Base-by-base conservation (phyloP, 1,140 invertebrate species). In the Agrilus planipennis region DNA sequence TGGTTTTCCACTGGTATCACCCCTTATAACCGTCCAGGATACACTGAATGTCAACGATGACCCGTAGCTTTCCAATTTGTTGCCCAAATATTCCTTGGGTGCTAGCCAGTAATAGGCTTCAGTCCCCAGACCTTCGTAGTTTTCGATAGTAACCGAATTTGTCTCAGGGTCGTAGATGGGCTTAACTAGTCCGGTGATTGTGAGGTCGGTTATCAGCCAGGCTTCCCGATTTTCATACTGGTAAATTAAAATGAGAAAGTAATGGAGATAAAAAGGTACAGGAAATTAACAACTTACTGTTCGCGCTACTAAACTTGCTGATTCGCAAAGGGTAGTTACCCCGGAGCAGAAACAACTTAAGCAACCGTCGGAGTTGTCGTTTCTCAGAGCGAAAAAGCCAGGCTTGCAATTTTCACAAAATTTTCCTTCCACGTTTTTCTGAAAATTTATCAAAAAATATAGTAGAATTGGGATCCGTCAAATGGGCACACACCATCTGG, bases 341-440 rank as follows among this genome's bases (percentile, higher is more conserved):
- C 88, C 90, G 16, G 91, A 96, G 64, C 94, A 99, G 67, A 85
- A 94, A 63, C 94, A 98, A 7, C 75, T 61, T 1, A 76, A 64
- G 58, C 95, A 99, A 2, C 94, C 94, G 12, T 81, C 71, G 0
- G 77, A 66, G 61, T 94, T 84, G 1, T 75, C 68, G 14, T 61
- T 64, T 19, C 76, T 73, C 38, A 98, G 65, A 28, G 85, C 81
- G 61, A 86, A 98, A 62, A 78, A 83, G 1, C 92, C 93, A 0
- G 72, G 52, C 39, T 82, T 82, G 61, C 94, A 99, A 11, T 66
- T 63, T 29, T 88, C 78, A 66, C 91, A 93, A 5, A 75, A 71
- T 44, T 73, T 69, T 1, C 90, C 90, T 48, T 76, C 73, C 2
- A 90, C 88, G 60, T 89, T 78, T 2, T 63, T 51, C 70, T 76